Percentiles rank a stretch among this genome's conserved stretches.
phyloP scores from a whole-genome alignment of 2,888 invertebrate species.

The Orchesellides sinensis region DNA sequence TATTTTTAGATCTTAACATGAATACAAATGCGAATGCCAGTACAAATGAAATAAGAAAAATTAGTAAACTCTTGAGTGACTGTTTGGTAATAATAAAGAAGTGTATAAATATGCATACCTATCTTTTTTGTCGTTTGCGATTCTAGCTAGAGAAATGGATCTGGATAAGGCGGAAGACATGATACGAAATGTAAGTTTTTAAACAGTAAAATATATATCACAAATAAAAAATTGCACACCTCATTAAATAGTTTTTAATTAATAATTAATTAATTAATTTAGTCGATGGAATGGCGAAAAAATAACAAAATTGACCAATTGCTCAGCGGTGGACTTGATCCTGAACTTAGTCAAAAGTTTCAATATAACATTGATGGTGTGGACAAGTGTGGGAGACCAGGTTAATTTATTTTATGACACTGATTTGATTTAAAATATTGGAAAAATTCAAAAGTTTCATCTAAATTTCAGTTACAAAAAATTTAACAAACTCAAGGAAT shows the following conservation, averaged over 20 bases:
- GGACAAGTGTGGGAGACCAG: conserved; percentile 57
- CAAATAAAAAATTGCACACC: not conserved
- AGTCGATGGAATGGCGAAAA: conserved; percentile 64
- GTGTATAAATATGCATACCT: no score
- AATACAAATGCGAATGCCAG: not conserved
- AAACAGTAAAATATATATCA: not conserved
- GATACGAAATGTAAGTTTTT: conserved; percentile 65
- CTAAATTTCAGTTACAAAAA: no score
- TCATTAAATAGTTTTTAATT: no score
- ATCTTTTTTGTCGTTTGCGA: no score
- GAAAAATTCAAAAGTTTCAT: not conserved
- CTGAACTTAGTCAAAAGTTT: conserved; percentile 43
- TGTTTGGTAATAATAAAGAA: no score
- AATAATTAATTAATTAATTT: not conserved
- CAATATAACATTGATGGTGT: conserved; percentile 48
- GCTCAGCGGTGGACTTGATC: conserved; percentile 31
- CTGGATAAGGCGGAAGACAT: conserved; percentile 69
- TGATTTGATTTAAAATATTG: not conserved
- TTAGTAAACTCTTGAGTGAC: no score
- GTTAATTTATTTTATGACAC: conserved; percentile 33
- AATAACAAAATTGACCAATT: conserved; percentile 56
- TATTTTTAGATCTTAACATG: not conserved
- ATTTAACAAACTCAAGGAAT: no score
- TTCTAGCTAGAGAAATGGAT: conserved; percentile 65
- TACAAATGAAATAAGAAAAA: no score